Evolutionary conservation across 2,888 invertebrate species (phyloP).

Genomic region (Melipona beecheii): DNA sequence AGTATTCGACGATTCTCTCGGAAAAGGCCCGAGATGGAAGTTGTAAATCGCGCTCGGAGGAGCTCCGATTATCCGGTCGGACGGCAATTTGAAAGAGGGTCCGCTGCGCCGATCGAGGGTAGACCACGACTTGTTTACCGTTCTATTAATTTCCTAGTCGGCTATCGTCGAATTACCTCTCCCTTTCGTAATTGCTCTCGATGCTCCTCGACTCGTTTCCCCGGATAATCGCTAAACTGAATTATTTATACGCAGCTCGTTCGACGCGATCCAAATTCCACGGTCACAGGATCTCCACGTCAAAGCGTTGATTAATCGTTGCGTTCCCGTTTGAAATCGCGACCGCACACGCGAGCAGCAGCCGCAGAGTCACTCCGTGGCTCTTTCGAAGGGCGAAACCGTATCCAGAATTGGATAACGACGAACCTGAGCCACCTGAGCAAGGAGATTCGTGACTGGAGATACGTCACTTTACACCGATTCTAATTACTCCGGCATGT

Average conservation of each 20-base stretch:
- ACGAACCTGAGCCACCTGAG: slow-evolving; percentile 43
- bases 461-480: slow-evolving; percentile 53
- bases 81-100: slow-evolving; percentile 46
- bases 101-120: neutral
- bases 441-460: slow-evolving; percentile 49
- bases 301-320: neutral
- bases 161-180: slow-evolving; percentile 25
- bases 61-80: slow-evolving; percentile 47
- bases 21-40: slow-evolving; percentile 54
- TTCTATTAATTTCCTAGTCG: slow-evolving; percentile 36
- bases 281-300: neutral
- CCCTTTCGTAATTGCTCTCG: slow-evolving; percentile 20
- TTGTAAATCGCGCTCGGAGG: slow-evolving; percentile 56
- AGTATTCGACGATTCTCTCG: slow-evolving; percentile 31
- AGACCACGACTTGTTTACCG: slow-evolving; percentile 22
- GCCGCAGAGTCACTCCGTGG: too few species aligned
- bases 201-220: slow-evolving; percentile 15
- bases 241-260: slow-evolving; percentile 16
- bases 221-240: slow-evolving; percentile 26
- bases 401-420: slow-evolving; percentile 61
- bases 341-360: too few species aligned
- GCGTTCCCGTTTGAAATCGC: neutral
- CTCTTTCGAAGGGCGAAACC: slow-evolving; percentile 44
- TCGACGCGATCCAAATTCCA: neutral
- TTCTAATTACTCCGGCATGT: slow-evolving; percentile 47